Base-by-base conservation (phyloP, 1,140 invertebrate genomes). In the Drosophila bocqueti region DNA sequence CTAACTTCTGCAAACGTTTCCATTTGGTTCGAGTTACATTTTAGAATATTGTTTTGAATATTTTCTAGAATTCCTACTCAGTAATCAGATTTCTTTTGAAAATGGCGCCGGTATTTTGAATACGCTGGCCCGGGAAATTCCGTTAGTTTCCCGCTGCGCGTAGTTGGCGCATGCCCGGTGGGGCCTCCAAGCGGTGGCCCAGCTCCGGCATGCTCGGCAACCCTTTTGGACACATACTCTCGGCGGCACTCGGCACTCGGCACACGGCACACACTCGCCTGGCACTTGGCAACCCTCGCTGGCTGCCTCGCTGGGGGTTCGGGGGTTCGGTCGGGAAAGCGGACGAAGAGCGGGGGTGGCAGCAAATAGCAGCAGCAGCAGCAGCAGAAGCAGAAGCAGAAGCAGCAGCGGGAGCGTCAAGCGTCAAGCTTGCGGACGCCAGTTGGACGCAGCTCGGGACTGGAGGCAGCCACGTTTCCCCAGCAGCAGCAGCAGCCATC, bases 371-470 rank as follows among this genome's bases (percentile, higher is more conserved):
- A 36, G 29, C 50, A 54, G 50, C 52, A 38, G 52, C 50, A 4
- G 52, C n/a, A 16, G 52, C 52, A 24, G 24, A 5, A 49, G 47
- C 52, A 24, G 24, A 5, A 49, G 47, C 47, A 29, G 46, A 6
- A 49, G 47, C 46, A n/a, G 47, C 52, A 38, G 52, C 52, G 8
- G 52, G 31, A 16, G 52, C 52, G 9, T 36, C 52, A 31, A 68
- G 64, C 63, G 63, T 66, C 58, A 66, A 66, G 42, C 54, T 57
- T 66, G 59, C 63, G 67, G 63, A 69, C 67, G 67, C 63, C 67
- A 71, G 67, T 71, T 71, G 67, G 67, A 71, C 63, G 64, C 67
- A 71, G 67, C 49, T 71, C 67, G 67, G 67, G 67, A 71, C 54
- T 71, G 67, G 64, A 71, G 67, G 67, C 64, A 71, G 67, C 67